Evolutionary conservation across 2,888 invertebrate genomes (phyloP), one percentile per base, ranked within the genome.

Genomic region (Drosophila imparisetae): DNA sequence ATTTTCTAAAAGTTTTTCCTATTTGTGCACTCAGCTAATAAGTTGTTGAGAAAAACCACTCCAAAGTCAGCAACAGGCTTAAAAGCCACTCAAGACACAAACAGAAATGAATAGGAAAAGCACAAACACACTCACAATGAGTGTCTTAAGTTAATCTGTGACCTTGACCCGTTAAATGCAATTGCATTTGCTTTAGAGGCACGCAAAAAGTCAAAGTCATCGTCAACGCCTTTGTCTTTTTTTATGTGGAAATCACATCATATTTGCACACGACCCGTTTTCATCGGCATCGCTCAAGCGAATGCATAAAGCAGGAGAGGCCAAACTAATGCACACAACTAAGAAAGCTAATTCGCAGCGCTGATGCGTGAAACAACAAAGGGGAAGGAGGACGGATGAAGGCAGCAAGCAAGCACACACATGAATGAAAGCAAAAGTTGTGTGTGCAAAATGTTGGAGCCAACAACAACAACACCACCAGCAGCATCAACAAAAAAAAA

Each of bases 301-400:
- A 61, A 62, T 65, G 78, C 81, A 65, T 66, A 58, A 62, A 53
- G 65, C 52, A 45, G 45, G 57, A 57, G 63, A 68, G 67, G 54
- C 65, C 58, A 59, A 70, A 73, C 83, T 80, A 73, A 75, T 76
- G 81, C 71, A 40, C 72, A 75, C 66, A 72, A 72, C 80, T 78
- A 63, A 72, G 80, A 72, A 66, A 73, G 83, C 83, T 83, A 83
- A 85, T 85, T 80, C 64, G 75, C 66, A 60, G 71, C 72, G 57
- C 54, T 83, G 86, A 83, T 80, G 86, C 83, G 83, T 80, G 74
- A 78, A 70, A 63, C 40, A 8, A 34, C 7, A 21, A 27, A 11
- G 13, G 13, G 42, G 7, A 21, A 13, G 24, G 45, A 48, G 10
- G 2, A n/a, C 15, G 15, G 24, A n/a, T 5, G 50, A 18, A 15